A percentile compares a stretch with the other conserved stretches of the same genome.
Evolutionary conservation across 2,113 vertebrate genomes (phyloP).

Genomic region (Acrocephalus kingi): DNA sequence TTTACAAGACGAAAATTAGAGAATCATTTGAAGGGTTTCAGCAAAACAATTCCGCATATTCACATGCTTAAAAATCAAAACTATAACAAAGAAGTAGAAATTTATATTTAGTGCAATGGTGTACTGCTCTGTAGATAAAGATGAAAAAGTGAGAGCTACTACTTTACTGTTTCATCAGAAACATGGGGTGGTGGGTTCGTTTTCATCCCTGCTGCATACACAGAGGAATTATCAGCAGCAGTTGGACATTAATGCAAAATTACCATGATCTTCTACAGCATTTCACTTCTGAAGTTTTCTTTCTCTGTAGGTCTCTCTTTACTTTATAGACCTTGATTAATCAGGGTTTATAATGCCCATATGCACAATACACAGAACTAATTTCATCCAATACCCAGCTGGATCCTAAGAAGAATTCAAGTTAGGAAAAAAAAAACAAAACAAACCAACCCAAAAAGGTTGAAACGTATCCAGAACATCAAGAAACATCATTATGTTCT

Average conservation of each 20-base stretch:
- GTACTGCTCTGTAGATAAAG: not conserved
- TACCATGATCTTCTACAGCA: not conserved
- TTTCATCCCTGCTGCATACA: not conserved
- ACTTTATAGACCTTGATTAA: not conserved
- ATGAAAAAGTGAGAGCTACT: not conserved
- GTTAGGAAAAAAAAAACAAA: not conserved
- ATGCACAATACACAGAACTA: not conserved
- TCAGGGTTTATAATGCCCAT: not conserved
- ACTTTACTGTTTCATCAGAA: not conserved
- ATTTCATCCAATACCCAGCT: not conserved
- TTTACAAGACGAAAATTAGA: not conserved
- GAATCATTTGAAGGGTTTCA: not conserved
- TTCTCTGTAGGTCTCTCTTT: not conserved
- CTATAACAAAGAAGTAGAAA: not conserved
- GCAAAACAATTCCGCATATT: not conserved
- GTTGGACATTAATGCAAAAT: not conserved
- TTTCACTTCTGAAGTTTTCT: not conserved
- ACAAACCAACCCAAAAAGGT: too few species aligned
- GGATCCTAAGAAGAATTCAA: not conserved
- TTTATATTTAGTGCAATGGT: not conserved
- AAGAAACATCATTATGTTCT: not conserved
- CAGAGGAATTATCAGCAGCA: not conserved
- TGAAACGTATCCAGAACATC: not conserved
- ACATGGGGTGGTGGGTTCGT: rapidly evolving
- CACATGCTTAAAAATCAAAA: not conserved